These are phyloP conservation scores for Sinodicranocentrus sp. DNA, from an alignment of 2,888 invertebrate genomes.

Conservation along the genomic window DNA sequence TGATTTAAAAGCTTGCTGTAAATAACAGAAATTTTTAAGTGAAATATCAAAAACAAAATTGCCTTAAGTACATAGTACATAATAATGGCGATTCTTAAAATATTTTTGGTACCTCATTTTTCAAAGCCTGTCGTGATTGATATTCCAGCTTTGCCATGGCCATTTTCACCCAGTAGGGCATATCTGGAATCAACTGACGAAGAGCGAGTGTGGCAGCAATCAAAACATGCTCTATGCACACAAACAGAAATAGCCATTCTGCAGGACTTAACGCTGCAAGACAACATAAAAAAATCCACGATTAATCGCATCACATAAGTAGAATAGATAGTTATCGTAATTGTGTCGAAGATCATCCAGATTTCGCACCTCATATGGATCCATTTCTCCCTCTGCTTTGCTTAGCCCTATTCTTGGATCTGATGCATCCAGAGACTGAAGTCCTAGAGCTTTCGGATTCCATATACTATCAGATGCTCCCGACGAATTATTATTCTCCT, in stretches of 20 bases:
- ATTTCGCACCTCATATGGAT: slow-evolving; percentile 83
- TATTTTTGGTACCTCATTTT: slow-evolving; percentile 79
- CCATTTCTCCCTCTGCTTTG: slow-evolving; percentile 83
- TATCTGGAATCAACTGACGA: slow-evolving; percentile 85
- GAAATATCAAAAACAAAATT: neutral
- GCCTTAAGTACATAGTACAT: too few species aligned
- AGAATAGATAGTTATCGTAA: too few species aligned
- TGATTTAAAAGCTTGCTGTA: slow-evolving; percentile 79
- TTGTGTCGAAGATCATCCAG: too few species aligned
- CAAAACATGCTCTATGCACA: slow-evolving; percentile 85
- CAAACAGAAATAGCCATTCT: slow-evolving; percentile 83
- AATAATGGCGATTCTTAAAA: neutral
- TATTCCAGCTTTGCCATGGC: slow-evolving; percentile 83
- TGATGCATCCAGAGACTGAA: slow-evolving; percentile 78
- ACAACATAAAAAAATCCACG: too few species aligned
- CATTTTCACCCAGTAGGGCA: slow-evolving; percentile 84
- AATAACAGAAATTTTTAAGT: slow-evolving; percentile 52
- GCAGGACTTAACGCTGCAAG: slow-evolving; percentile 77
- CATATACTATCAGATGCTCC: slow-evolving; percentile 66
- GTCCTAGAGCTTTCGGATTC: slow-evolving; percentile 70
- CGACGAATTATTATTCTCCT: slow-evolving; percentile 56
- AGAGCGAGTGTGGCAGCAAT: slow-evolving; percentile 83
- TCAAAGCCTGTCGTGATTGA: slow-evolving; percentile 83
- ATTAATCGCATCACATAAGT: too few species aligned
- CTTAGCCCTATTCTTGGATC: slow-evolving; percentile 81